Base-by-base conservation (phyloP, 1,140 invertebrate species). In the Acromyrmex charruanus region DNA sequence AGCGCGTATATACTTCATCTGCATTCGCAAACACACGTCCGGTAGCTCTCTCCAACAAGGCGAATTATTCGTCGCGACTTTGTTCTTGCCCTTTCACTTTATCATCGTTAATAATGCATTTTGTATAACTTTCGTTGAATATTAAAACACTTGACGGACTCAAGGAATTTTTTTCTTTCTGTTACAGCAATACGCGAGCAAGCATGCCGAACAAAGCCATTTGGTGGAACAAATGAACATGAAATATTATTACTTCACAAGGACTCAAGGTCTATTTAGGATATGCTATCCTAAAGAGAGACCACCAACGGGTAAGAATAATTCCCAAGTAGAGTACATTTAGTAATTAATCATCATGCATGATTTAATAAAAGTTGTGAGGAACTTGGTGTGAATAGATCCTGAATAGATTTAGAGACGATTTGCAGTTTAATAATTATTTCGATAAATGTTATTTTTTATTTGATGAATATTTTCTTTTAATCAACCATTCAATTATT, bases 241-340 rank as follows among this genome's bases (percentile, higher is more conserved):
- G 72, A 98, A 98, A 95, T 98, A 98, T 94, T 98, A 97, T 92
- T 98, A 97, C 94, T 98, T 97, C 94, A 98, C 98, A 55, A 97
- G 98, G 93, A 98, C 98, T 88, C 97, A 98, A 92, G 98, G 98
- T 91, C 96, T 99, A 5, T 99, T 99, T 96, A 96, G 98, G 92
- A 97, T 98, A 95, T 99, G 98, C 93, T 99, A 98, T 94, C 98
- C 98, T 31, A 98, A 98, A 95, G 98, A 98, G 93, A 96, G 97
- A 89, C 98, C 98, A 65, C 97, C 97, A 28, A 97, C 97, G 93
- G 97, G 98, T 98, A 96, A 97, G 96, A 44, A 74, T 53, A 44
- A 74, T 53, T 3, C 2, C 2, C 10, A 63, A 16, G 7, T 14
- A 18, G 25, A 49, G 58, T 49, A 10, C 12, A 4, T 81, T 49